Conservation (phyloP, 2,888 invertebrate genomes). For the Fragum fragum region DNA sequence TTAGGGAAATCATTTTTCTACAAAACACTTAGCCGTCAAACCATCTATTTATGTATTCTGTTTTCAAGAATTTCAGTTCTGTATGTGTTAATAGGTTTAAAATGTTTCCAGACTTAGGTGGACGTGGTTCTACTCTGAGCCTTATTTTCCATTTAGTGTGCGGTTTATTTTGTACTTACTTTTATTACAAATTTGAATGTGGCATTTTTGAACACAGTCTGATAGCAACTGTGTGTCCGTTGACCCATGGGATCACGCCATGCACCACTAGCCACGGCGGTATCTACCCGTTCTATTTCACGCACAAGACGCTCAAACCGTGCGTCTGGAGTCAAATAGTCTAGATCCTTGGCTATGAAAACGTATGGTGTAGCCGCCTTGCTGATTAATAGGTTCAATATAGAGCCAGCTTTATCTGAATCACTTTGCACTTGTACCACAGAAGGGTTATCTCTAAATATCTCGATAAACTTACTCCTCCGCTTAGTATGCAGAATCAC, state of each 20-base stretch:
- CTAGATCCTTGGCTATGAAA: conserved; percentile 73
- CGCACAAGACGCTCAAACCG: conserved; percentile 79
- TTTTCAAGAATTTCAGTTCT: no score
- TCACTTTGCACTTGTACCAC: neutral
- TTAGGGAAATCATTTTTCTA: conserved; percentile 84
- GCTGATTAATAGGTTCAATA: conserved; percentile 72
- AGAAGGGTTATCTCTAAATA: neutral
- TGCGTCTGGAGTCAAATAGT: conserved; percentile 72
- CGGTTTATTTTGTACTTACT: no score
- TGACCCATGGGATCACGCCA: conserved; percentile 74
- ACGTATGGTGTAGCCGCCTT: conserved; percentile 77
- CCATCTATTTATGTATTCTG: no score
- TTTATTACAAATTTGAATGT: conserved; percentile 73
- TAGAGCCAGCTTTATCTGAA: conserved; percentile 54
- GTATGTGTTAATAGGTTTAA: no score
- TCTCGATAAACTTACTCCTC: neutral
- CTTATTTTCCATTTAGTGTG: no score
- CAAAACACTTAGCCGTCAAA: no score
- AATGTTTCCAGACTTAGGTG: no score
- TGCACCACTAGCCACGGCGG: conserved; percentile 77
- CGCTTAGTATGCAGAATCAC: neutral
- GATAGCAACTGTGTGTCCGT: conserved; percentile 81
- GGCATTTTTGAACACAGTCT: conserved; percentile 77
- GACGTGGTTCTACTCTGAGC: conserved; percentile 74
- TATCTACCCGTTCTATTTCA: conserved; percentile 72